Evolutionary conservation across 2,113 vertebrate species (phyloP), one percentile per base, ranked within the genome.

Genomic region (Thymallus thymallus): DNA sequence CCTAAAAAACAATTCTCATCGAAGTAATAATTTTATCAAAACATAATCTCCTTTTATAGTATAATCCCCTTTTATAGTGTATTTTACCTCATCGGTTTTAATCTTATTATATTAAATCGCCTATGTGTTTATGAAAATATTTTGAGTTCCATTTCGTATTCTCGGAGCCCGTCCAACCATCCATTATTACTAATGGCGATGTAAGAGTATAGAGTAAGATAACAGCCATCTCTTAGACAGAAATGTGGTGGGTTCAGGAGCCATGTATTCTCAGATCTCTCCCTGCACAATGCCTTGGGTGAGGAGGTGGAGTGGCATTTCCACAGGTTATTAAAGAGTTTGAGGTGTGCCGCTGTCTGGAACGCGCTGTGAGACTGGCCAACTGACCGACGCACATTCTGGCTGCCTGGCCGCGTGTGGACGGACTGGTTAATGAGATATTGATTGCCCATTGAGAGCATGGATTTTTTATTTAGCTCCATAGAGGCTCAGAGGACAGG

Each of bases 381-480:
- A 80, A 74, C 58, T 23, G 24, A 12, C 63, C 3, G 64, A 14
- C 78, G 58, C 80, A 77, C 80, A 82, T 78, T 76, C 84, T 74
- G 80, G 76, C 81, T 77, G 82, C 77, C 81, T 76, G 81, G 45
- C 86, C 87, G 77, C 83, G 83, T 84, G 84, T 79, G 82, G 81
- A 82, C 82, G 68, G 83, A 84, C 89, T 92, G 85, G 62, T 90
- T 93, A 93, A 93, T 92, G 90, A 92, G 91, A 92, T 93, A 94
- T 93, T 91, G 92, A 91, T 90, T 91, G 89, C 84, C 88, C 89
- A 91, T 92, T 86, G 90, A 91, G 86, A 88, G 86, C 88, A 92
- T 92, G 88, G 92, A 92, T 93, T 92, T 94, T 90, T 93, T 75
- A 91, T 93, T 93, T 90, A 87, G 88, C 88, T 82, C 69, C 85